A percentile compares a stretch with the other conserved stretches of the same genome.
phyloP scores from a whole-genome alignment of 2,113 vertebrate genomes.

The Oncorhynchus nerka region DNA sequence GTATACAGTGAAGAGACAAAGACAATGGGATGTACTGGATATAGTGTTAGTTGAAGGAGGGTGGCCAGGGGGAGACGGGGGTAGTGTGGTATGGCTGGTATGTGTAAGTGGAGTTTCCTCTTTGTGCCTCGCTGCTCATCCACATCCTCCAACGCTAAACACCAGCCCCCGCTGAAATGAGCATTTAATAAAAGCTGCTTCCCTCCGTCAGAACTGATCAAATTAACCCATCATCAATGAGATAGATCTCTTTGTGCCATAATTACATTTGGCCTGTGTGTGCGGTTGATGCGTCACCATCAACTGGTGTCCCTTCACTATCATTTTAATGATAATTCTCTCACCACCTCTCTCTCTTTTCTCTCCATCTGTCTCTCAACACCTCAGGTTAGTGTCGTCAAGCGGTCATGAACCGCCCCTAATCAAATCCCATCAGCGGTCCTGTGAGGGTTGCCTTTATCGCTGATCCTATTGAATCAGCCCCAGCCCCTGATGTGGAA shows the following conservation, averaged over 20 bases:
- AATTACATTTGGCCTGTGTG: constrained; percentile 6
- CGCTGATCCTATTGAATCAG: background rate
- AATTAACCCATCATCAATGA: constrained; percentile 14
- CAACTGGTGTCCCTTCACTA: background rate
- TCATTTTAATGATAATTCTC: background rate
- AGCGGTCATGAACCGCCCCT: background rate
- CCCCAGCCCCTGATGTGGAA: background rate
- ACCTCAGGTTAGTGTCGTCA: constrained; percentile 2
- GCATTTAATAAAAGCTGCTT: constrained; percentile 34
- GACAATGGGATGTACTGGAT: too few relatives aligned
- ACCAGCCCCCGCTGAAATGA: constrained; percentile 25
- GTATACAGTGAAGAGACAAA: too few relatives aligned
- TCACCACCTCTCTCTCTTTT: background rate
- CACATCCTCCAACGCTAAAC: constrained; percentile 21
- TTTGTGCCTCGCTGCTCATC: constrained; percentile 27
- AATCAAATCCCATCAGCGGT: background rate
- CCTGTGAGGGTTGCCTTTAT: background rate
- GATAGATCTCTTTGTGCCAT: background rate
- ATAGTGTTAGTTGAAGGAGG: too few relatives aligned
- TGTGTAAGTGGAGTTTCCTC: constrained; percentile 40
- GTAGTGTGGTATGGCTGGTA: constrained; percentile 11
- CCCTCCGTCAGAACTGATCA: constrained; percentile 22
- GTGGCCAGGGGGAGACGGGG: background rate
- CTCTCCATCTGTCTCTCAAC: too few relatives aligned
- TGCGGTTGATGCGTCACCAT: background rate